phyloP scores from a whole-genome alignment of 2,113 vertebrate genomes.

The Ramphastos sulfuratus region DNA sequence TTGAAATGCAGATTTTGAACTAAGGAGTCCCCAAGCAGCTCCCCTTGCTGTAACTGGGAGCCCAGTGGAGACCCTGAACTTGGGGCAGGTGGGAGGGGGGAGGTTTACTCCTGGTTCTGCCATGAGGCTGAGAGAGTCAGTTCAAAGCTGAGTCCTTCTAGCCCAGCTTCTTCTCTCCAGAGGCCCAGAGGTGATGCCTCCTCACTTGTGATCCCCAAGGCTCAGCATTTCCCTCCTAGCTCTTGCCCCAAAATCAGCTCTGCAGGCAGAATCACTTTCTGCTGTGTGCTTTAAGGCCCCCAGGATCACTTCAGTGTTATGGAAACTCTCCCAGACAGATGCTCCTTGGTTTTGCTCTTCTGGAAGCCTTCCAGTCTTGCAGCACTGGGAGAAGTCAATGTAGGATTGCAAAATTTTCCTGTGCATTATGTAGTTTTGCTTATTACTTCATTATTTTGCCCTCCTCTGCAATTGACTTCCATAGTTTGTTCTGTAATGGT shows the following conservation, averaged over 20 bases:
- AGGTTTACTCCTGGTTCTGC: not conserved
- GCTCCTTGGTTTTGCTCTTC: not conserved
- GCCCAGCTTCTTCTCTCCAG: not conserved
- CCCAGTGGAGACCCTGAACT: not conserved
- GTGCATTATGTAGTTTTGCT: not conserved
- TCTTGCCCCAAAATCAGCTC: not conserved
- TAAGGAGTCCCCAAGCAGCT: not conserved
- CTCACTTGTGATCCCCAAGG: not conserved
- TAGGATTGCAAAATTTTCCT: not conserved
- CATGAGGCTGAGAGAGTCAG: not conserved
- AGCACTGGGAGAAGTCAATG: not conserved
- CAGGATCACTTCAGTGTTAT: accelerated
- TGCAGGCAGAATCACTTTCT: not conserved
- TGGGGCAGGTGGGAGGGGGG: not conserved
- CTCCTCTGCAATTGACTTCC: not conserved
- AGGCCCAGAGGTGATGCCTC: not conserved
- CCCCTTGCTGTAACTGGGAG: not conserved
- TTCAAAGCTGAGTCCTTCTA: not conserved
- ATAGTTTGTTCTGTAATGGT: not conserved
- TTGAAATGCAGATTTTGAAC: not conserved
- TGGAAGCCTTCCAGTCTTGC: not conserved
- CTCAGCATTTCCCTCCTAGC: not conserved
- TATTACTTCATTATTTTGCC: not conserved
- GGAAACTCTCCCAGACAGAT: not conserved
- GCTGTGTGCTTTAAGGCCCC: not conserved